These are phyloP conservation scores for Synanceia verrucosa DNA, from an alignment of 2,797 vertebrate species.

Conservation along the genomic window DNA sequence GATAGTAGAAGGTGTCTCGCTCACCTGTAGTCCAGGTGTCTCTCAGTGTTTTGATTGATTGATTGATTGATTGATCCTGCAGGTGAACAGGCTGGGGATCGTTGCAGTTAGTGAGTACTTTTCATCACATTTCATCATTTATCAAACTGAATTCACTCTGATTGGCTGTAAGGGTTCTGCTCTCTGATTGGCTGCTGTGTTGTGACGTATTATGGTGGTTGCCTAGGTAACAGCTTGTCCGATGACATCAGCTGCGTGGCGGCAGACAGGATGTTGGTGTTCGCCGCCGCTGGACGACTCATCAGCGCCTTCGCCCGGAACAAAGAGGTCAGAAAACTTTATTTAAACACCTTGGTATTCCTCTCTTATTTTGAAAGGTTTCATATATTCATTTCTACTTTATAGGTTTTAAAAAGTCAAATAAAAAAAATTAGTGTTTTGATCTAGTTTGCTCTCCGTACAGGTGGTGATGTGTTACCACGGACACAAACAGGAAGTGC, in stretches of 20 bases:
- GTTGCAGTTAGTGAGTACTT: slow-evolving; percentile 94
- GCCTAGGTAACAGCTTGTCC: slow-evolving; percentile 88
- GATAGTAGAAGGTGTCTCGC: too few species aligned
- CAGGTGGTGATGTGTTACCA: slow-evolving; percentile 90
- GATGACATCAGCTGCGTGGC: slow-evolving; percentile 90
- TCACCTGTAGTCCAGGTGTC: too few species aligned
- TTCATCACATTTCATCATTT: background rate
- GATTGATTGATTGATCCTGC: background rate
- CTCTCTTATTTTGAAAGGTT: background rate
- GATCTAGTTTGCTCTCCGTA: background rate
- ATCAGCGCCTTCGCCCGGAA: slow-evolving; percentile 91
- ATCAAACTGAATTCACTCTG: background rate
- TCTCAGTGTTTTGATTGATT: background rate
- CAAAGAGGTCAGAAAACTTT: slow-evolving; percentile 80
- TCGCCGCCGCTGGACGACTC: slow-evolving; percentile 83
- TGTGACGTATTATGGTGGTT: slow-evolving; percentile 24
- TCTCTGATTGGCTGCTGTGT: slow-evolving; percentile 35
- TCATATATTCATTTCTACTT: background rate
- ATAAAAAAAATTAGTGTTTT: background rate
- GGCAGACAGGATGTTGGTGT: slow-evolving; percentile 92
- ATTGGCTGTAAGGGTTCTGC: background rate
- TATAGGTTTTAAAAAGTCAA: background rate
- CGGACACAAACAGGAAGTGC: slow-evolving; percentile 90
- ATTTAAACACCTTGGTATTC: too few species aligned
- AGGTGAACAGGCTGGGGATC: slow-evolving; percentile 94